Conservation (phyloP, 1,140 invertebrate genomes). For the Drosophila mojavensis region DNA sequence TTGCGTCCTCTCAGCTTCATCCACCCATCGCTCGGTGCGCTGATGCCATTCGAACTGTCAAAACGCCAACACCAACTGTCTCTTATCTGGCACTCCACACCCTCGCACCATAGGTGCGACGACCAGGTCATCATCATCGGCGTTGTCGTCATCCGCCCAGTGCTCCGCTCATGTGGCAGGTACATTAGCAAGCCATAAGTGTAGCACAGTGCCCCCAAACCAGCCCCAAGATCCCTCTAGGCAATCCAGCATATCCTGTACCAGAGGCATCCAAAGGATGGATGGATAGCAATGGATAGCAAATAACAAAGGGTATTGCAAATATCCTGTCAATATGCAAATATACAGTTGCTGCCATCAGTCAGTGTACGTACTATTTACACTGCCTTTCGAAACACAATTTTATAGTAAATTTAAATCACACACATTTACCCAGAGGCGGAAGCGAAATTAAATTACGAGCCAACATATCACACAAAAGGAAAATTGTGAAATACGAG, state of each 20-base stretch:
- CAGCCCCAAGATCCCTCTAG: background rate
- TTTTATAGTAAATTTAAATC: slow-evolving; percentile 53
- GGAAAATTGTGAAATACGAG: background rate
- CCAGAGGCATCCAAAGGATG: background rate
- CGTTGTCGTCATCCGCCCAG: slow-evolving; percentile 2
- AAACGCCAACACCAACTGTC: slow-evolving; percentile 46
- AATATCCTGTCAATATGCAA: slow-evolving; percentile 28
- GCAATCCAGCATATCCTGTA: no score
- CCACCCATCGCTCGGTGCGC: no score
- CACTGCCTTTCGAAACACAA: background rate
- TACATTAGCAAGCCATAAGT: slow-evolving; percentile 56
- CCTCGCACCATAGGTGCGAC: background rate
- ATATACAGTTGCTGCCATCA: slow-evolving; percentile 21
- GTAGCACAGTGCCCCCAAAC: slow-evolving; percentile 3
- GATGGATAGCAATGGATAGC: background rate
- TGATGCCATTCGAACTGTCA: slow-evolving; percentile 44
- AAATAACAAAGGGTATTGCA: slow-evolving; percentile 1
- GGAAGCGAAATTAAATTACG: slow-evolving; percentile 40
- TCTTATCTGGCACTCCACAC: slow-evolving; percentile 35
- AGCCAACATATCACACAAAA: slow-evolving; percentile 30
- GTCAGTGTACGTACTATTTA: slow-evolving; percentile 17
- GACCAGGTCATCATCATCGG: background rate
- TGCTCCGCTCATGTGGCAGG: slow-evolving; percentile 26
- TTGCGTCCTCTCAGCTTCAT: background rate
- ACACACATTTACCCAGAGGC: slow-evolving; percentile 15